phyloP scores from a whole-genome alignment of 1,140 invertebrate genomes.

The Geopemphigus sp. region DNA sequence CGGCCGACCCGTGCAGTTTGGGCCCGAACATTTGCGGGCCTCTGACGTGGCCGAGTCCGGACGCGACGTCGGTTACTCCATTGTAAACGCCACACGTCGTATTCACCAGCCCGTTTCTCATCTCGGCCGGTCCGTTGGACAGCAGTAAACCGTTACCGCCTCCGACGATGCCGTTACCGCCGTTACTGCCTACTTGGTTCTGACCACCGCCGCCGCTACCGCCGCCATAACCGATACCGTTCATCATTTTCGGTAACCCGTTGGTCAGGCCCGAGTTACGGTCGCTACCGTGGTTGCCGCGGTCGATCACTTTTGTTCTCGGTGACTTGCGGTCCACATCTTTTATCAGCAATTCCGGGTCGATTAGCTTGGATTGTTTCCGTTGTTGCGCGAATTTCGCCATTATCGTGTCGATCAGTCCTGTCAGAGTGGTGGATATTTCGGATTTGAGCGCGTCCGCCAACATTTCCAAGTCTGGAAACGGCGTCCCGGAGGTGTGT shows the following conservation, averaged over 20 bases:
- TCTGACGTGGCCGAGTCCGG: conserved; percentile 58
- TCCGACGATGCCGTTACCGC: too few relatives aligned
- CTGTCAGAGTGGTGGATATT: conserved; percentile 77
- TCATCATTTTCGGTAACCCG: conserved; percentile 54
- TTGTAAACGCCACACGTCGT: conserved; percentile 54
- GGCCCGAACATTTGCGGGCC: conserved; percentile 71
- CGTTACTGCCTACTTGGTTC: conserved; percentile 54
- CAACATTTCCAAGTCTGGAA: conserved; percentile 76
- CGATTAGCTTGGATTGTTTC: conserved; percentile 71
- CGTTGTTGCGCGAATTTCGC: conserved; percentile 77
- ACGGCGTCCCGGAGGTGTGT: conserved; percentile 59
- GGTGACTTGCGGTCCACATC: conserved; percentile 81
- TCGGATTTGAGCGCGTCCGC: conserved; percentile 87
- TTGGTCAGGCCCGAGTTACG: conserved; percentile 49
- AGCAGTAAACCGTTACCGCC: conserved; percentile 2
- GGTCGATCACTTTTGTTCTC: conserved; percentile 72
- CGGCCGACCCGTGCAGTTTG: conserved; percentile 62
- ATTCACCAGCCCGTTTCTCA: conserved; percentile 51
- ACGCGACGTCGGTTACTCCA: conserved; percentile 61
- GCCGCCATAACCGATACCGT: conserved; percentile 50
- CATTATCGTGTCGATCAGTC: conserved; percentile 85
- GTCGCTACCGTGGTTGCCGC: conserved; percentile 57
- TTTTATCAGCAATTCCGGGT: conserved; percentile 77
- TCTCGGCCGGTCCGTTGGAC: conserved; percentile 50
- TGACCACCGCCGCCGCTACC: conserved; percentile 52